These are phyloP conservation scores for Steinernema hermaphroditum DNA, from an alignment of 2,888 invertebrate genomes.

Conservation along the genomic window DNA sequence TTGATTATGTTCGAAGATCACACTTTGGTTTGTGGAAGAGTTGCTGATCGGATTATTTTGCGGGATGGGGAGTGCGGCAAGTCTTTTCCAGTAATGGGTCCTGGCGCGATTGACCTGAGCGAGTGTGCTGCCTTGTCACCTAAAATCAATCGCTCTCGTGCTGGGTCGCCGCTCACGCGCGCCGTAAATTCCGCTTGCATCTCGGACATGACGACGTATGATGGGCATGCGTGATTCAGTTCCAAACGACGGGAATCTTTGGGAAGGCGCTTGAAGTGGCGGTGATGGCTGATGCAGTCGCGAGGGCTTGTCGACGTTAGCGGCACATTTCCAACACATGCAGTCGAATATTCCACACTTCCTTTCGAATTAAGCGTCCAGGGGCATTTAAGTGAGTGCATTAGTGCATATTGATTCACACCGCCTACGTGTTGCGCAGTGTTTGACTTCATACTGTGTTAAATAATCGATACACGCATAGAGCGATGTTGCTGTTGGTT, in stretches of 20 bases:
- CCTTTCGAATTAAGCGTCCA: background rate
- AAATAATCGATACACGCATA: background rate
- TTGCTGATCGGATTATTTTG: constrained; percentile 4
- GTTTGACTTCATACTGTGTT: background rate
- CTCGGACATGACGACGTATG: background rate
- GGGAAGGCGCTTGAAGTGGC: background rate
- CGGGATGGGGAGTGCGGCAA: background rate
- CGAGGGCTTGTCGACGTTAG: background rate
- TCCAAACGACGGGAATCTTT: background rate
- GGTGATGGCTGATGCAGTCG: constrained; percentile 1
- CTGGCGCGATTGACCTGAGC: constrained; percentile 22
- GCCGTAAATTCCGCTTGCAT: background rate
- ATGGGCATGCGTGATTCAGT: too few species aligned
- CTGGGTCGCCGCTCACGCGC: background rate
- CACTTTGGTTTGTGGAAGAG: background rate
- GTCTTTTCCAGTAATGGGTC: background rate
- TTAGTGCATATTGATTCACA: background rate
- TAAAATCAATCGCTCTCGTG: background rate
- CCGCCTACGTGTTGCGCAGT: background rate
- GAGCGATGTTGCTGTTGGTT: too few species aligned
- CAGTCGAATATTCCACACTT: background rate
- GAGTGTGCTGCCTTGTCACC: constrained; percentile 12
- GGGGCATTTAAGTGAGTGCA: background rate
- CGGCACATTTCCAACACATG: background rate
- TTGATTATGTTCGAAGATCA: constrained; percentile 9